Conservation (phyloP, 2,113 vertebrate genomes). For the Pterocles burchelli region DNA sequence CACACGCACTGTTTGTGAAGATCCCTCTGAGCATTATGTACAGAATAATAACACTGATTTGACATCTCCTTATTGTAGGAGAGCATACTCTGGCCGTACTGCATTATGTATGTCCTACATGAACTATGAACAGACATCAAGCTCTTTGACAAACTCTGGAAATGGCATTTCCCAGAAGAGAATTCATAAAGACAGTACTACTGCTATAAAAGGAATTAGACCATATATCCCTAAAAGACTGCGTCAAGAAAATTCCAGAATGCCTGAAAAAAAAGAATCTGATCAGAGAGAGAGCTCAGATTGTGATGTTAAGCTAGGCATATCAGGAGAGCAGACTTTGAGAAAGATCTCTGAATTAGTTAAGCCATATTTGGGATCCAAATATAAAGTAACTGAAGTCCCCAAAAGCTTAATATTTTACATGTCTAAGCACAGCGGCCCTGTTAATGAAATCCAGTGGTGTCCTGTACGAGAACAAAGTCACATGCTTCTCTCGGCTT, state of each 20-base stretch:
- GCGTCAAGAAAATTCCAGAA: conserved; percentile 57
- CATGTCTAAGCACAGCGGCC: conserved; percentile 82
- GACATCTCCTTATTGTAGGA: not conserved
- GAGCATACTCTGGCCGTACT: not conserved
- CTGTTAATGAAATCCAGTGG: conserved; percentile 90
- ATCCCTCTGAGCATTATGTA: not conserved
- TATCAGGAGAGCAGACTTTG: not conserved
- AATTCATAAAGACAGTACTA: not conserved
- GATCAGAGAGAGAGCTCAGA: not conserved
- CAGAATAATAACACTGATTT: not conserved
- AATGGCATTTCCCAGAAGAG: conserved; percentile 34
- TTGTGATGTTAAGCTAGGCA: not conserved
- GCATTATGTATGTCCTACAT: not conserved
- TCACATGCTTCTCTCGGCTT: conserved; percentile 91
- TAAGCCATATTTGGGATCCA: conserved; percentile 79
- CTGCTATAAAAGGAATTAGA: conserved; percentile 64
- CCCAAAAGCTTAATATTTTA: conserved; percentile 79
- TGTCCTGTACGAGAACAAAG: conserved; percentile 84
- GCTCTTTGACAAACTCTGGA: conserved; percentile 6
- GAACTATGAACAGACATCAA: not conserved
- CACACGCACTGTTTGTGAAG: not conserved
- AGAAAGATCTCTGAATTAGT: conserved; percentile 79
- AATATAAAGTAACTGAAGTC: conserved; percentile 70
- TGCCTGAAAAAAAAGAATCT: not conserved
- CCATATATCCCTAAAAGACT: conserved; percentile 90